Evolutionary conservation across 2,888 invertebrate genomes (phyloP).

Genomic region (Metalampra italica): DNA sequence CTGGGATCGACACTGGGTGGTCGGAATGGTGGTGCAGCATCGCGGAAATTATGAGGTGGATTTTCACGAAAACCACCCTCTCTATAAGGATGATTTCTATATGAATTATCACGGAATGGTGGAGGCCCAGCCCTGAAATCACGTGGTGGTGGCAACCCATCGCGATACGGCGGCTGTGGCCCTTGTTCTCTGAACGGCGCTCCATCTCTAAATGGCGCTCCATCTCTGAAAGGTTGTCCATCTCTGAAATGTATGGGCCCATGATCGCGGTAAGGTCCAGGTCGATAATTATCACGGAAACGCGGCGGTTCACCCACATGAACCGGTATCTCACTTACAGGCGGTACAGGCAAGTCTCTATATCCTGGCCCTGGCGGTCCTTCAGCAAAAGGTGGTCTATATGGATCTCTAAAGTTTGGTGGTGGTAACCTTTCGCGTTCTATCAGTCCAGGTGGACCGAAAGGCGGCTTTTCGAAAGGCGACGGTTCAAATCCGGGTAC

Average conservation of each 20-base stretch:
- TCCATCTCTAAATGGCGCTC: conserved; percentile 37
- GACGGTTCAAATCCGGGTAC: conserved; percentile 80
- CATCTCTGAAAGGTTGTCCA: conserved; percentile 17
- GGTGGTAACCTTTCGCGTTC: conserved; percentile 63
- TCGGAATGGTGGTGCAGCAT: conserved; percentile 50
- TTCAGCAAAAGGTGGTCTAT: conserved; percentile 54
- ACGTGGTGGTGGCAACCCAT: conserved; percentile 20
- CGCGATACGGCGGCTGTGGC: conserved; percentile 50
- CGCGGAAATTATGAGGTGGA: conserved; percentile 54
- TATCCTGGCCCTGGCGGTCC: conserved; percentile 39
- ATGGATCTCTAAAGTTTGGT: conserved; percentile 57
- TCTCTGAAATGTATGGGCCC: conserved; percentile 46
- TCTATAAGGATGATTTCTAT: conserved; percentile 54
- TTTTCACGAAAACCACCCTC: conserved; percentile 61
- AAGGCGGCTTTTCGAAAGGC: conserved; percentile 71
- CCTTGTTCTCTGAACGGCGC: conserved; percentile 12
- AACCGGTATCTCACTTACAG: conserved; percentile 59
- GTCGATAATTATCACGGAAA: conserved; percentile 63
- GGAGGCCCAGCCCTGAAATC: conserved; percentile 57
- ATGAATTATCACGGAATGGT: conserved; percentile 54
- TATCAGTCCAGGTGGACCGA: conserved; percentile 49
- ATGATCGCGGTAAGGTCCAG: conserved; percentile 55
- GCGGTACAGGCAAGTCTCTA: conserved; percentile 47
- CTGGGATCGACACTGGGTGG: conserved; percentile 61
- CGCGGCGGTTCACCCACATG: conserved; percentile 56